Base-by-base conservation (phyloP, 2,113 vertebrate genomes). In the Fulica atra region DNA sequence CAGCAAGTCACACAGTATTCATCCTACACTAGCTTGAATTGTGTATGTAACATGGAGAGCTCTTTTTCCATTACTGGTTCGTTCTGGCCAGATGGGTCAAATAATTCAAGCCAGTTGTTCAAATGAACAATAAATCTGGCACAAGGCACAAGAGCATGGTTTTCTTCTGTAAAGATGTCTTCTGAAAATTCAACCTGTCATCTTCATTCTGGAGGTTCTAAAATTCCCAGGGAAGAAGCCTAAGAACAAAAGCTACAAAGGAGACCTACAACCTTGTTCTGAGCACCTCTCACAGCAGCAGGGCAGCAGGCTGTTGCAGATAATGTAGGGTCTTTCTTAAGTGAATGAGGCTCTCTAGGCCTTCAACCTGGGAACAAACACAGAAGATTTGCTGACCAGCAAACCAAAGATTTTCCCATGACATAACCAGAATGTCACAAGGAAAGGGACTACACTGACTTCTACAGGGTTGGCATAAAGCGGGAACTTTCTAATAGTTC, bases 121-220 rank as follows among this genome's bases (percentile, higher is more conserved):
- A 40, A 53, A 81, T 40, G 46, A 86, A n/a, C 23, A 59, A 53
- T 31, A 64, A 50, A 38, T 63, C 44, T 42, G 51, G 17, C 24
- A 44, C 17, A 24, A 24, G 23, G 38, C 23, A 54, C 1, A 0
- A 48, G 13, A 64, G 15, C 2, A 0, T 20, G 21, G 23, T 69
- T 65, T 48, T 28, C 19, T 42, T 71, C 38, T 66, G 70, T 65
- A 71, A 66, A 54, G 33, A 53, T 56, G 8, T 71, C 48, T 42
- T 71, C 38, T 66, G 70, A 71, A 71, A 66, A 54, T 56, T 66
- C 21, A 51, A 25, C 50, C 28, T 44, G 33, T 69, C 7, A 6
- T 15, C 8, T 28, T 66, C 36, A 56, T 89, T 61, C 36, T 48
- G 66, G 18, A 77, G 56, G 15, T 66, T 50, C 64, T 61, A 40